Evolutionary conservation across 2,797 vertebrate genomes (phyloP), one percentile per base, ranked within the genome.

Genomic region (Cynodonichthys magdalenae): DNA sequence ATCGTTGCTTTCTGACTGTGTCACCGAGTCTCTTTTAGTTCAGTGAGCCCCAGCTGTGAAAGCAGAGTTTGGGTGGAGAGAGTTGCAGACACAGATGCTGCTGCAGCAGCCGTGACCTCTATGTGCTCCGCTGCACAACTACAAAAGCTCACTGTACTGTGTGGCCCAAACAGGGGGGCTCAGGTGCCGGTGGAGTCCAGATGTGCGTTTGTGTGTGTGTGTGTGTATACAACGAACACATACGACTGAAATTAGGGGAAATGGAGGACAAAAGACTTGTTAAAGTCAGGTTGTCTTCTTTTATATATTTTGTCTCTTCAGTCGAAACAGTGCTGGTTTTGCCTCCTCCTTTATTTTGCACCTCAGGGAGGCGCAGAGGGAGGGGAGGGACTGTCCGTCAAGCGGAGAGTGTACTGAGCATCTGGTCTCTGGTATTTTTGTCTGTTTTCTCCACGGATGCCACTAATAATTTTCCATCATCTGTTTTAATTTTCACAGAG

Each of bases 401-500:
- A 62, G 34, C 19, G 52, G 49, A 63, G 53, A 68, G 62, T 18
- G 36, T 48, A 45, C 58, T 20, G 53, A 82, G 75, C 83, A 89
- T 90, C 86, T 87, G 87, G 57, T 79, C 56, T 27, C 62, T 77
- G 64, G 24, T 88, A 78, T 79, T 88, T 88, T 65, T 1, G 60
- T 79, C 55, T 44, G 53, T 61, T 77, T 80, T 74, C 60, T 67
- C 60, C 29, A 46, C 49, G 63, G 39, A 45, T 63, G 53, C 73
- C 58, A 56, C 75, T 87, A 76, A 71, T 79, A 84, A 80, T 78
- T 80, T 69, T 64, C 77, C 71, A 69, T 90, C 83, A 83, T 87
- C 80, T 85, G 80, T 80, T 89, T 85, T 81, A 83, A 89, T 90
- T 87, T 87, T 86, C 63, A 66, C 74, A 76, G 45, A 69, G 65